phyloP scores from a whole-genome alignment of 2,113 vertebrate genomes.

The Amblyornis subalaris region DNA sequence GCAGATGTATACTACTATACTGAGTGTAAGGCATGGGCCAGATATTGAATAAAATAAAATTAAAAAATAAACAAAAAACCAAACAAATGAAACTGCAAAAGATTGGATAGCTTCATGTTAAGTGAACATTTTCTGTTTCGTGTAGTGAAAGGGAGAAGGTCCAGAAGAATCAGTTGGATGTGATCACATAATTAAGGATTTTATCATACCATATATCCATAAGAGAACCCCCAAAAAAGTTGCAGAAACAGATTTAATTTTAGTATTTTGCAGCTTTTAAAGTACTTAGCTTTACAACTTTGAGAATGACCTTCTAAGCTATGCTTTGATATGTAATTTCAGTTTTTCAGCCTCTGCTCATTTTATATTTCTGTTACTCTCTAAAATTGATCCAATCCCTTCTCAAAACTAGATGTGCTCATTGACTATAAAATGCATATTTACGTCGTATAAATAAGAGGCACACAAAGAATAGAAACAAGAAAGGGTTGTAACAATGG shows the following conservation, averaged over 20 bases:
- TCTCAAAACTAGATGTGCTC: neutral
- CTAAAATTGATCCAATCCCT: neutral
- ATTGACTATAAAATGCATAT: neutral
- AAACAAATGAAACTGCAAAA: neutral
- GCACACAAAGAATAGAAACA: neutral
- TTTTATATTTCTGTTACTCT: neutral
- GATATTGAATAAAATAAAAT: neutral
- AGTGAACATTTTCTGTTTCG: neutral
- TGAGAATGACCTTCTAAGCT: neutral
- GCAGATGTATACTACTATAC: neutral
- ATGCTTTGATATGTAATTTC: neutral
- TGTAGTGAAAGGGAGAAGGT: neutral
- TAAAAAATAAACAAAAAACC: neutral
- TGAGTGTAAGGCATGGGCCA: neutral
- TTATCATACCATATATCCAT: neutral
- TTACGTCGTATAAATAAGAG: neutral
- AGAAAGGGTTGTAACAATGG: neutral
- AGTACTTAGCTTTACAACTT: neutral
- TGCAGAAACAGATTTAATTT: neutral
- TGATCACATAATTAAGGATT: neutral
- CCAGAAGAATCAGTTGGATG: neutral
- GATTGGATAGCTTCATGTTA: neutral
- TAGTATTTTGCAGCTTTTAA: neutral
- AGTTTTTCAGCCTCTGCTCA: neutral
- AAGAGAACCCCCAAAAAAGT: neutral